Conservation (phyloP, 1,140 invertebrate species). For the Achatina immaculata region DNA sequence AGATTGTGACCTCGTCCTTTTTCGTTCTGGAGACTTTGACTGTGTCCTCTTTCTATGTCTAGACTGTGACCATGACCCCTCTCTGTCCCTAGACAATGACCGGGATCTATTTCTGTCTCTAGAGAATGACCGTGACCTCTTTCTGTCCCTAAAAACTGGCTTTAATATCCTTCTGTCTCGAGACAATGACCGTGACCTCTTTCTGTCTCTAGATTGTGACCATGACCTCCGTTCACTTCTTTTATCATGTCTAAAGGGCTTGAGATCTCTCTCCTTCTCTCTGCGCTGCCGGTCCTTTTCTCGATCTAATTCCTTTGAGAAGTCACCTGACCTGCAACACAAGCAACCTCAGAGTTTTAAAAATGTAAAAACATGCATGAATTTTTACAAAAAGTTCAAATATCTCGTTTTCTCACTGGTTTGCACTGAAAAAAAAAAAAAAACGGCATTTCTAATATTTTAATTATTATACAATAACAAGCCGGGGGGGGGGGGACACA, state of each 20-base stretch:
- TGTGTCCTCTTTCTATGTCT: constrained; percentile 12
- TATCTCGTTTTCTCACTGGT: no score
- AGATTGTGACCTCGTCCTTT: constrained; percentile 30
- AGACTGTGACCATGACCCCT: no score
- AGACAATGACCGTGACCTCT: constrained; percentile 6
- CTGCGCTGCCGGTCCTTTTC: constrained; percentile 59
- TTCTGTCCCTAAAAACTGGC: constrained; percentile 27
- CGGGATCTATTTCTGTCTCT: no score
- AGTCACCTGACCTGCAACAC: constrained; percentile 44
- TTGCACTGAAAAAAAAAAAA: no score
- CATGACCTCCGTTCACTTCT: constrained; percentile 2
- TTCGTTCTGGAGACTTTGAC: background rate
- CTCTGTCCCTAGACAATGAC: constrained; percentile 29
- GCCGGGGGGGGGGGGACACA: no score
- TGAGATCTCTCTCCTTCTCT: constrained; percentile 46
- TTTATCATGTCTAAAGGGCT: constrained; percentile 28
- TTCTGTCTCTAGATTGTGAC: constrained; percentile 11
- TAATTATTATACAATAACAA: no score
- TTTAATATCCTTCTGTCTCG: no score
- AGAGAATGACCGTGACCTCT: no score
- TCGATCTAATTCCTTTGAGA: constrained; percentile 57
- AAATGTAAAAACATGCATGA: no score
- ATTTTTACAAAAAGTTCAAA: no score
- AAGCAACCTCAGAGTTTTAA: no score
- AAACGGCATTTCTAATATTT: no score